These are phyloP conservation scores for Brotula barbata DNA, from an alignment of 2,797 vertebrate species.

Conservation along the genomic window DNA sequence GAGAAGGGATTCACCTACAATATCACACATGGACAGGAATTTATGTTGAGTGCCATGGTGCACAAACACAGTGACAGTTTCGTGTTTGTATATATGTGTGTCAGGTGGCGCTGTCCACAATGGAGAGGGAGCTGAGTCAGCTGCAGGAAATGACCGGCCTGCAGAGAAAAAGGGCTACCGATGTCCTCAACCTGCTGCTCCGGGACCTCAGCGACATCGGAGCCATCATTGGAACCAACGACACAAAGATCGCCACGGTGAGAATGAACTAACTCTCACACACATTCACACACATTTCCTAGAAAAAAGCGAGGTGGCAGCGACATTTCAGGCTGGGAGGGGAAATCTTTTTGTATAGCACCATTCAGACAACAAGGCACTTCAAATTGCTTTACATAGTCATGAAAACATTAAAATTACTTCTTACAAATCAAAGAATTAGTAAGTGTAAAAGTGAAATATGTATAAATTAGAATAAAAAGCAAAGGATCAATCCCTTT, in stretches of 20 bases:
- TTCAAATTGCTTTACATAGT: no score
- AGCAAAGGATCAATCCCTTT: no score
- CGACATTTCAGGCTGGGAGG: no score
- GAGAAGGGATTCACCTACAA: no score
- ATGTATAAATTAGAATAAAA: no score
- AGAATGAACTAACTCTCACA: constrained; percentile 21
- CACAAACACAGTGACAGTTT: background rate
- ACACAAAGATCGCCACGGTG: constrained; percentile 81
- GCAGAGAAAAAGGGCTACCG: constrained; percentile 87
- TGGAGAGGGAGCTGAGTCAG: constrained; percentile 85
- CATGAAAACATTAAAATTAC: no score
- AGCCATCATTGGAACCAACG: constrained; percentile 84
- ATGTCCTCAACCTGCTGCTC: constrained; percentile 88
- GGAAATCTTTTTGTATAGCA: no score
- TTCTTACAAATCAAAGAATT: no score
- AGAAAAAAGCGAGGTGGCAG: no score
- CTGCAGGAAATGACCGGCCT: constrained; percentile 88
- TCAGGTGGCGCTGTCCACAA: constrained; percentile 79
- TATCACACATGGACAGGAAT: no score
- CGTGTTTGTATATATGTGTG: constrained; percentile 19
- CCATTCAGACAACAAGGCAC: no score
- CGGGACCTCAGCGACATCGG: constrained; percentile 90
- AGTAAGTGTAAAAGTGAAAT: no score
- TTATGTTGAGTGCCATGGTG: background rate
- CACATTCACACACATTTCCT: background rate